Evolutionary conservation across 2,113 vertebrate species (phyloP), one percentile per base, ranked within the genome.

Genomic region (Apus apus): DNA sequence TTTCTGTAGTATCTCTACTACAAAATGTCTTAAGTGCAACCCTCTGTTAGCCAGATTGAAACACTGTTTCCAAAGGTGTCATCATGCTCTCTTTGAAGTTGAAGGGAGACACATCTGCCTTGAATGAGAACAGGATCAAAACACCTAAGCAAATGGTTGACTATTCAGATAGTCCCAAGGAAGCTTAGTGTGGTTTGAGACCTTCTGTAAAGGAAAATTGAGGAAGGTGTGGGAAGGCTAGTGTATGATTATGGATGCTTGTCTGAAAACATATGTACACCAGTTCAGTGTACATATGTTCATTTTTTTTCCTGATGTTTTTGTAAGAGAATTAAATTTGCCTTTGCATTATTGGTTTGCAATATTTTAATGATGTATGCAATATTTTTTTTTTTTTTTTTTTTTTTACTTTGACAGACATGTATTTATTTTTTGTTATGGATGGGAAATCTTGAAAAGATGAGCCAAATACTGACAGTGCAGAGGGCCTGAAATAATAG

Each of bases 401-500:
- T 48, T 71, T 32, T 94, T 84, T 56, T 3, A 17, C 4, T 54
- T 83, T 56, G 8, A 5, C 21, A 71, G n/a, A 26, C 9, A 71
- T 54, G 40, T 77, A n/a, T 84, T 89, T 93, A 86, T 21, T 12
- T 91, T 95, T 95, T 48, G 13, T 73, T 51, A 50, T 70, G 18
- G 22, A 62, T 32, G 22, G 62, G 57, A 95, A 94, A 89, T 67
- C 60, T 84, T 92, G 94, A 96, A 96, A 96, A 93, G 94, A 96
- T 94, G 94, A 94, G 96, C 90, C 94, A 95, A 89, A 95, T 97
- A 92, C 94, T 95, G 92, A 95, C 85, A 93, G 30, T 32, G 65
- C 34, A 72, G 85, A 78, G 53, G 75, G 85, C 54, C 61, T 89
- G 82, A 90, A 94, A 68, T 29, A 88, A 40, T 66, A 67, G 53